Base-by-base conservation (phyloP, 2,888 invertebrate genomes). In the Pollenia angustigena region DNA sequence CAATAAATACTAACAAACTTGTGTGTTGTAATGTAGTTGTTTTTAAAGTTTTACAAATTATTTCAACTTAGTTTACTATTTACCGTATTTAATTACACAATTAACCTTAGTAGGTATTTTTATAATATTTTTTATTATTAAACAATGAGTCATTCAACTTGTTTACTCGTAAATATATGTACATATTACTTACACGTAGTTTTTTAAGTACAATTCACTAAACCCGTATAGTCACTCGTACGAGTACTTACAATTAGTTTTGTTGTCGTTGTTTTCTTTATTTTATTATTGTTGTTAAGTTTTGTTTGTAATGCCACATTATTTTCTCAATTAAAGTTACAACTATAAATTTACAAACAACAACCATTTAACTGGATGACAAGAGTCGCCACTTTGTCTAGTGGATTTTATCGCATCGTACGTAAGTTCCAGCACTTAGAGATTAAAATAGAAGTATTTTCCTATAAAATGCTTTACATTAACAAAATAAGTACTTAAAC, bases 311-410 rank as follows among this genome's bases (percentile, higher is more conserved):
- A 42, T 75, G 75, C 50, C 52, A 42, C 54, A 76, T 64, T 68
- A 48, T 60, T 58, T 60, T 79, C 23, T 60, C 32, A 44, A 62
- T 50, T 71, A 60, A 50, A 69, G 69, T 62, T 69, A 71, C 42
- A 71, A 16, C 52, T 32, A 64, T 16, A 52, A 60, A 54, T 52
- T 52, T 46, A 52, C 14, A 52, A 68, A 84, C 71, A 76, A 52
- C 60, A 14, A 32, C 9, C 58, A 40, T 64, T 54, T 48, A 69
- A 44, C 66, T 32, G 42, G 23, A 40, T 18, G 48, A 46, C 52
- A 56, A 46, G 11, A 68, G 84, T 79, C 84, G 84, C 56, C 84
- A 50, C 56, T 68, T 68, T 72, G 84, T 84, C 84, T 84, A 71
- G 66, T 71, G 78, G 66, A 32, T 76, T 54, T 79, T 54, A 71